Conservation (phyloP, 2,113 vertebrate species). For the Hippopotamus amphibius region DNA sequence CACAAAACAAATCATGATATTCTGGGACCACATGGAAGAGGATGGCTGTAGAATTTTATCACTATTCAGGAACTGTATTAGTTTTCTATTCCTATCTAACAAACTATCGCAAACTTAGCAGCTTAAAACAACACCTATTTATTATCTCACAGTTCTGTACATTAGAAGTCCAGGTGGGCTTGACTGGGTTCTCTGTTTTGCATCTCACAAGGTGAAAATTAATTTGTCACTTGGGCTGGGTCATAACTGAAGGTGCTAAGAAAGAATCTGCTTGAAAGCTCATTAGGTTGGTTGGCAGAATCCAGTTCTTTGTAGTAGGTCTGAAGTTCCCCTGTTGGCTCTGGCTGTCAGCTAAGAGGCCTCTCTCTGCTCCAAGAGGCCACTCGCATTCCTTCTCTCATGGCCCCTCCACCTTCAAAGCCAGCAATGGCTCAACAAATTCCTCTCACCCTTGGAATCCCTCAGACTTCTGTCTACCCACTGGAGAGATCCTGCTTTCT, state of each 20-base stretch:
- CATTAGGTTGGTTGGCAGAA: not conserved
- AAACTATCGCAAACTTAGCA: not conserved
- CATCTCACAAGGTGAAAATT: not conserved
- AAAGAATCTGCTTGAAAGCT: not conserved
- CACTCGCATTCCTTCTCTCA: not conserved
- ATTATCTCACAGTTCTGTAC: not conserved
- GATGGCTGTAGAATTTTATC: not conserved
- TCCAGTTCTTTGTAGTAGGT: not conserved
- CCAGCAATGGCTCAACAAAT: not conserved
- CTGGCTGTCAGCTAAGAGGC: not conserved
- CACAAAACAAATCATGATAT: not conserved
- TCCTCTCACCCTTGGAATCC: not conserved
- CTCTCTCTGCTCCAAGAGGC: not conserved
- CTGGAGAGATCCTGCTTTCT: not conserved
- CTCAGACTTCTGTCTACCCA: not conserved
- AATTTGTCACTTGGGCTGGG: not conserved
- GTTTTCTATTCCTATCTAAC: not conserved
- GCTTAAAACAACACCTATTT: not conserved
- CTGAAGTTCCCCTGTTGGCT: not conserved
- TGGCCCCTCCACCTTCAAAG: not conserved
- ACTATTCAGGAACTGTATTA: not conserved
- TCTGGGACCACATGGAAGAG: not conserved
- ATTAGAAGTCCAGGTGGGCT: not conserved
- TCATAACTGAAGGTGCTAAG: not conserved
- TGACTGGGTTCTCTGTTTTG: not conserved